Evolutionary conservation across 2,113 vertebrate species (phyloP), one percentile per base, ranked within the genome.

Genomic region (Apteryx mantelli): DNA sequence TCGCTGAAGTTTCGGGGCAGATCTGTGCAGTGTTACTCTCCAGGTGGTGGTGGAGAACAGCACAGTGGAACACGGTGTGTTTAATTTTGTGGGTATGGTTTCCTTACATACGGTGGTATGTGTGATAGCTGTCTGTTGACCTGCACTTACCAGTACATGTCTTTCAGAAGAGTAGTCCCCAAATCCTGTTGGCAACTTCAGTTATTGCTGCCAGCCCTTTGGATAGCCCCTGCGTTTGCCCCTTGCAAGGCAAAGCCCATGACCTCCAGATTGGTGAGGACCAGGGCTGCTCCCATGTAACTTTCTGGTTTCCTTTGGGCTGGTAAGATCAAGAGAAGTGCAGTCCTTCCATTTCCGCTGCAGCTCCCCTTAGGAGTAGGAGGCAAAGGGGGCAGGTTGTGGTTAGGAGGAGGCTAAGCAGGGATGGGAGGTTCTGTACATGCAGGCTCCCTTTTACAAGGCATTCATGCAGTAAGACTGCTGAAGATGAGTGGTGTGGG

Each of bases 81-180:
- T 58, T 38, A 6, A 15, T 4, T 38, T n/a, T 24, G 32, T 10
- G 44, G 6, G 8, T 34, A 8, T 34, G 3, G 36, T n/a, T 38
- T 75, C 22, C 44, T 66, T 22, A 22, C 21, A 1, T 1, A 5
- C 5, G 4, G 19, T 2, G 1, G 10, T 2, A 1, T 13, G 30
- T 28, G 64, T 36, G 40, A 22, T 24, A n/a, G 22, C 34, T 68
- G 12, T 60, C 46, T 21, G 32, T 3, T 9, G 22, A 38, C 58
- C 42, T 16, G 32, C 24, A 3, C 3, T 0, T n/a, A 38, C 38
- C 46, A 9, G 16, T 13, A 2, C 1, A 5, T 18, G 16, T n/a
- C 76, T 40, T 9, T 44, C n/a, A 38, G 55, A 61, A 42, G 48
- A 77, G 2, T 1, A 55, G 63, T 36, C 70, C 42, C 42, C n/a